A percentile compares a stretch with the other conserved stretches of the same genome.
phyloP scores from a whole-genome alignment of 2,797 vertebrate genomes.

The Malacoctenus gilli region DNA sequence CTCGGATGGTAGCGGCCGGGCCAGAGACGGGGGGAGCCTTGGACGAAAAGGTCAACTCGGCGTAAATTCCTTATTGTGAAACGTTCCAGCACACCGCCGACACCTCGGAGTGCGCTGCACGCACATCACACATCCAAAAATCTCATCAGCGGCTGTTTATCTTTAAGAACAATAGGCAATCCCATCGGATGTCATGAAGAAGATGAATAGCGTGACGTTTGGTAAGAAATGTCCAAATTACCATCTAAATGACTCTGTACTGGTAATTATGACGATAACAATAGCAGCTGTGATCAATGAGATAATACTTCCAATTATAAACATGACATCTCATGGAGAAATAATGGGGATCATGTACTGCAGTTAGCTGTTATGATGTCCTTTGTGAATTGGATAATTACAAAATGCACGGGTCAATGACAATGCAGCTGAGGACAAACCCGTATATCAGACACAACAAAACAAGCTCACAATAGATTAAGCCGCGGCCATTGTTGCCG shows the following conservation, averaged over 20 bases:
- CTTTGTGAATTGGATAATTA: constrained; percentile 72
- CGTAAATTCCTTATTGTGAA: constrained; percentile 53
- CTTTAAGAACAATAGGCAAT: constrained; percentile 50
- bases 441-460: constrained; percentile 55
- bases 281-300: constrained; percentile 75
- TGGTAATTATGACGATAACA: constrained; percentile 71
- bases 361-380: constrained; percentile 68
- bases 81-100: constrained; percentile 24
- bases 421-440: constrained; percentile 59
- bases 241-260: constrained; percentile 73
- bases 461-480: constrained; percentile 38
- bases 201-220: constrained; percentile 66
- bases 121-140: constrained; percentile 42
- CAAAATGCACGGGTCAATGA: constrained; percentile 65
- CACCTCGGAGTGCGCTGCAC: constrained; percentile 23
- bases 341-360: constrained; percentile 75
- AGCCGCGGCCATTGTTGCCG: constrained; percentile 18
- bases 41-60: constrained; percentile 62
- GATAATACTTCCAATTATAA: constrained; percentile 77
- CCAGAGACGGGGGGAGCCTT: constrained; percentile 41
- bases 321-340: constrained; percentile 71
- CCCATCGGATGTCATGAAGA: constrained; percentile 52
- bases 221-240: constrained; percentile 71
- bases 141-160: constrained; percentile 45
- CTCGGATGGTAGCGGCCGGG: constrained; percentile 36